These are phyloP conservation scores for Ptilodon capucinus DNA, from an alignment of 2,888 invertebrate genomes.

Conservation along the genomic window DNA sequence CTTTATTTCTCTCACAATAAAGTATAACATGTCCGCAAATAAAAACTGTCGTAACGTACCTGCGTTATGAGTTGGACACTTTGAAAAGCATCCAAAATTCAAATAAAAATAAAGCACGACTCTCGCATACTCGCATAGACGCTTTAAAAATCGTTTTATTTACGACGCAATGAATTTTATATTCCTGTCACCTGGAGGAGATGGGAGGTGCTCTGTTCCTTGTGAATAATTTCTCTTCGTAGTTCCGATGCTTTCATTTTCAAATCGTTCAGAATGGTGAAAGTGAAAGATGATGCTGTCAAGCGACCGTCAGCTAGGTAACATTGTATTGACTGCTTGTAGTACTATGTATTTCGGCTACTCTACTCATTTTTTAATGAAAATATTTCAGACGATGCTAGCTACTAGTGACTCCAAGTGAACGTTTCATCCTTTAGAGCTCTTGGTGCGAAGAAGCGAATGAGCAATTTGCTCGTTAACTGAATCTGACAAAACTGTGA, in stretches of 20 bases:
- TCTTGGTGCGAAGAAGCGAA: not conserved
- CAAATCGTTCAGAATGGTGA: conserved; percentile 58
- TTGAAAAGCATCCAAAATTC: conserved; percentile 59
- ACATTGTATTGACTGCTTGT: no score
- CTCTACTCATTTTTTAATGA: no score
- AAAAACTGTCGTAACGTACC: conserved; percentile 38
- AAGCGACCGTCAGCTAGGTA: conserved; percentile 13
- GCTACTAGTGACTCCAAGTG: no score
- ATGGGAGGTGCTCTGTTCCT: conserved; percentile 62
- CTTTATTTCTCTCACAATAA: conserved; percentile 13
- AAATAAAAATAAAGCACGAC: conserved; percentile 40
- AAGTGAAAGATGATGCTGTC: conserved; percentile 62
- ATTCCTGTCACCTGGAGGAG: conserved; percentile 67
- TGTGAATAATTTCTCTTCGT: conserved; percentile 57
- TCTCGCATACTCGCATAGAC: conserved; percentile 39
- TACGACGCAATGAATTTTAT: conserved; percentile 71
- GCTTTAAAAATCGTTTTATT: conserved; percentile 69
- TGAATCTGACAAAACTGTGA: no score
- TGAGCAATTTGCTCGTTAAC: not conserved
- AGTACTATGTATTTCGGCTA: no score
- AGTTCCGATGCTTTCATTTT: conserved; percentile 48
- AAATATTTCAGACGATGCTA: no score
- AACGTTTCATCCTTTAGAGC: no score
- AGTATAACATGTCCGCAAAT: conserved; percentile 10
- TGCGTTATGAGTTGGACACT: conserved; percentile 69